These are phyloP conservation scores for Parauchenoglanis punctatus DNA, from an alignment of 2,797 vertebrate genomes.

Conservation along the genomic window DNA sequence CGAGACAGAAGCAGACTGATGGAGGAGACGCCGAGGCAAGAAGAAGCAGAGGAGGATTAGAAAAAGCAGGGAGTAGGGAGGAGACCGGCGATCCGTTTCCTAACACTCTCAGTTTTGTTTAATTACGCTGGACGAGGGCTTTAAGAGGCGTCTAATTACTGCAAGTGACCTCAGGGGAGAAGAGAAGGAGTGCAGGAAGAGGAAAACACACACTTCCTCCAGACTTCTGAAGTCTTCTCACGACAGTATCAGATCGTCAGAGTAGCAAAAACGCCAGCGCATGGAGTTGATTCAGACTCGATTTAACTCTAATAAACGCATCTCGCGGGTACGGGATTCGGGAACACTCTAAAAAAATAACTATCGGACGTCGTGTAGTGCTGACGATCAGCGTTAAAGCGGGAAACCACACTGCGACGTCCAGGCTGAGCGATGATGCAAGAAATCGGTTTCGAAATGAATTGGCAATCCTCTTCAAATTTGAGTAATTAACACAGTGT, in stretches of 20 bases:
- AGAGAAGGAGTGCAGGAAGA: constrained; percentile 9
- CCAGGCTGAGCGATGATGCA: neutral
- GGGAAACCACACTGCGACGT: neutral
- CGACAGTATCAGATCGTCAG: neutral
- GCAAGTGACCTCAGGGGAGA: constrained; percentile 5
- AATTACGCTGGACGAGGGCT: constrained; percentile 31
- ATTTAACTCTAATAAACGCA: neutral
- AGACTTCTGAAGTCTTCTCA: neutral
- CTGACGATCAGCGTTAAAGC: neutral
- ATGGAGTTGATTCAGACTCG: neutral
- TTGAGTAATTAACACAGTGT: neutral
- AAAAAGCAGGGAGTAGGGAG: neutral
- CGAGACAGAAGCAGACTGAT: neutral
- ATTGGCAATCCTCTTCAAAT: neutral
- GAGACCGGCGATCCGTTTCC: neutral
- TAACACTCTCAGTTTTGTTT: constrained; percentile 2
- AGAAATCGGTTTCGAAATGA: neutral
- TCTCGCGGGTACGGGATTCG: neutral
- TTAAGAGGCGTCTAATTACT: constrained; percentile 44
- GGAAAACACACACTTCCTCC: constrained; percentile 1
- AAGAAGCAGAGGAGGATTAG: neutral
- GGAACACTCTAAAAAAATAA: too few species aligned
- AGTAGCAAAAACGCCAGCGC: neutral
- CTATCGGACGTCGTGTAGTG: too few species aligned
- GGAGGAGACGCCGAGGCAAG: neutral